phyloP scores from a whole-genome alignment of 2,888 invertebrate genomes.

The Athalia circularis region DNA sequence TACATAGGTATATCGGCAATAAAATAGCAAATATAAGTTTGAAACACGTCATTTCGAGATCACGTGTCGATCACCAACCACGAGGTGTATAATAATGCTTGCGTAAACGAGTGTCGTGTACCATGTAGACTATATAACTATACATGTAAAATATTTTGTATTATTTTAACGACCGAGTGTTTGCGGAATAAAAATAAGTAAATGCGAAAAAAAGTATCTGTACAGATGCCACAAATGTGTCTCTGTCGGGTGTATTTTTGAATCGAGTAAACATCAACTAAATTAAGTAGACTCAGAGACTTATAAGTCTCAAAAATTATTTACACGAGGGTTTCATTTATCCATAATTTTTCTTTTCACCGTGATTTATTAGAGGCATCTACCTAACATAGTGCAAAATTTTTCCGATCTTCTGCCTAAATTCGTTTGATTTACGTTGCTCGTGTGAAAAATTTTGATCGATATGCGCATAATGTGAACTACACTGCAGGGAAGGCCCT shows the following conservation, averaged over 20 bases:
- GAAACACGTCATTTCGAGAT: background rate
- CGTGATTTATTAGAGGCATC: no score
- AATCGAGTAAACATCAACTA: slow-evolving; percentile 12
- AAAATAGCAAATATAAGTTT: background rate
- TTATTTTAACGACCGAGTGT: slow-evolving; percentile 6
- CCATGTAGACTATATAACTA: background rate
- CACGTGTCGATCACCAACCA: slow-evolving; percentile 14
- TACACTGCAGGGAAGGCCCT: no score
- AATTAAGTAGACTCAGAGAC: background rate
- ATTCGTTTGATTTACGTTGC: no score
- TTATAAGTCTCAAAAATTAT: background rate
- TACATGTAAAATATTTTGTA: no score
- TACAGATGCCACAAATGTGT: background rate
- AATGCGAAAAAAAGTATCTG: background rate
- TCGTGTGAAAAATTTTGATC: no score
- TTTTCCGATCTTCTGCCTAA: no score
- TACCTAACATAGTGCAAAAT: no score
- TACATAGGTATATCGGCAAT: background rate
- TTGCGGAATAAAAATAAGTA: background rate
- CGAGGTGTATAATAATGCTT: slow-evolving; percentile 15
- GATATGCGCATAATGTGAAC: no score
- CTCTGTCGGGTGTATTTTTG: slow-evolving; percentile 17
- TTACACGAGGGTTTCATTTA: background rate
- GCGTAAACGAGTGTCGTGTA: slow-evolving; percentile 26
- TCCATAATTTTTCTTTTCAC: no score